A percentile compares a stretch with the other conserved stretches of the same genome.
Evolutionary conservation across 2,888 invertebrate species (phyloP).

Genomic region (Cyclophora albipunctata): DNA sequence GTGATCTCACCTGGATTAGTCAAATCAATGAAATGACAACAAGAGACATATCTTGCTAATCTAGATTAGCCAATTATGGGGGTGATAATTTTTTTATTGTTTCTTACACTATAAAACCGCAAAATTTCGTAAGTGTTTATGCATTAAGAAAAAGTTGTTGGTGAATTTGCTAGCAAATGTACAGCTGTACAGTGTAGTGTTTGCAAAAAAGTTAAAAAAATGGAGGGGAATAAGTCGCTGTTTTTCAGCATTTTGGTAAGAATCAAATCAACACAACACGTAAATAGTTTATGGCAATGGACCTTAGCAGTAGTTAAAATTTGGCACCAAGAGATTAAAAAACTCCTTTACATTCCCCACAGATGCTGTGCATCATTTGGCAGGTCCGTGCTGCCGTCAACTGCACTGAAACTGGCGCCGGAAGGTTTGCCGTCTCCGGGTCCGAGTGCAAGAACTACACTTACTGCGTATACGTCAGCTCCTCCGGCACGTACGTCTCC

Average conservation of each 20-base stretch:
- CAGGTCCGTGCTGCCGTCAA: constrained; percentile 38
- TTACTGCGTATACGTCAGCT: constrained; percentile 40
- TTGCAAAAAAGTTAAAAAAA: constrained; percentile 11
- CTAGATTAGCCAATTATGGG: constrained; percentile 16
- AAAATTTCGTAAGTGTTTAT: neutral
- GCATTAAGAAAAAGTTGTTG: neutral
- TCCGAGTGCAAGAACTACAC: constrained; percentile 59
- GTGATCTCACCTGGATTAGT: too few species aligned
- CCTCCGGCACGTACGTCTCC: constrained; percentile 31
- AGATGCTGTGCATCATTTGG: constrained; percentile 30
- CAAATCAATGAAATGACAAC: constrained; percentile 1
- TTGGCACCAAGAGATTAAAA: too few species aligned
- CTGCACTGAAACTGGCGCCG: constrained; percentile 43
- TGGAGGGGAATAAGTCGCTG: constrained; percentile 23
- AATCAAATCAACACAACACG: too few species aligned
- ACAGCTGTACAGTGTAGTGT: constrained; percentile 1
- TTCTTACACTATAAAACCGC: constrained; percentile 16
- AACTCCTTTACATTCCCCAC: neutral
- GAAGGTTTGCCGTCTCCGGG: constrained; percentile 47
- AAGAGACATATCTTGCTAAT: constrained; percentile 5
- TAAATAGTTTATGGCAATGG: too few species aligned
- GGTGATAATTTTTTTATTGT: constrained; percentile 16
- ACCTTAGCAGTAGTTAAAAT: too few species aligned
- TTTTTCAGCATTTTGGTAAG: constrained; percentile 36
- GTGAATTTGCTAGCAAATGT: too few species aligned